Conservation (phyloP, 2,797 vertebrate species). For the Hoplostethus atlanticus region DNA sequence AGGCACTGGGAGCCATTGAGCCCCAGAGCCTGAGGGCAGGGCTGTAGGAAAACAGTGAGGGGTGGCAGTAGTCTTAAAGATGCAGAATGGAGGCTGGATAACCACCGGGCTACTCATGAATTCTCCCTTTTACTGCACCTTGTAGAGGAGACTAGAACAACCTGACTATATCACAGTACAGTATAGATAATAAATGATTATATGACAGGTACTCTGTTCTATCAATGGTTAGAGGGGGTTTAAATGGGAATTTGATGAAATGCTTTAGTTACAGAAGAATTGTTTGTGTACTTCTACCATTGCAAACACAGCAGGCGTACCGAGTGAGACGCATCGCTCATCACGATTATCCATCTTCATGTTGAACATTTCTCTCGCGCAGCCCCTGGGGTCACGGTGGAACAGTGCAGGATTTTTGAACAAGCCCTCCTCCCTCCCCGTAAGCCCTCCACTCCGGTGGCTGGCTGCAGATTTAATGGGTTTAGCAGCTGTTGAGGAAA, state of each 20-base stretch:
- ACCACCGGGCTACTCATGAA: conserved; percentile 60
- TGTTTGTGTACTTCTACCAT: not conserved
- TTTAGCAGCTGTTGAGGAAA: conserved; percentile 84
- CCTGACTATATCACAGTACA: conserved; percentile 1
- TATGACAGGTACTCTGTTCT: not conserved
- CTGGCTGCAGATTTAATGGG: conserved; percentile 84
- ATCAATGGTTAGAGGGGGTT: not conserved
- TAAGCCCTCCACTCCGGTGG: conserved; percentile 73
- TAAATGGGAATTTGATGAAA: not conserved
- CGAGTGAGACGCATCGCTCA: conserved; percentile 28
- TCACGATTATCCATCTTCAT: conserved; percentile 57
- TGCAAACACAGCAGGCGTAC: conserved; percentile 21
- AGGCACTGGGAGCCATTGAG: conserved; percentile 73
- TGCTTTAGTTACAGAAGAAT: not conserved
- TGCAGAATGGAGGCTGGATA: conserved; percentile 69
- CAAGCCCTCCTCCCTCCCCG: conserved; percentile 65
- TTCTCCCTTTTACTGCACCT: conserved; percentile 46
- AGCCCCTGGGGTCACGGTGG: conserved; percentile 67
- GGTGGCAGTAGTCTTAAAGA: conserved; percentile 71
- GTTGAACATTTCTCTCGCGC: conserved; percentile 48
- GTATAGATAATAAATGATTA: conserved; percentile 1
- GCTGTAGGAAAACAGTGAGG: conserved; percentile 66
- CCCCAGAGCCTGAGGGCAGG: conserved; percentile 53
- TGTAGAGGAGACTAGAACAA: conserved; percentile 8
- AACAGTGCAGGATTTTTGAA: conserved; percentile 66